Evolutionary conservation across 2,888 invertebrate genomes (phyloP), one percentile per base, ranked within the genome.

Genomic region (Antheraea assamensis): DNA sequence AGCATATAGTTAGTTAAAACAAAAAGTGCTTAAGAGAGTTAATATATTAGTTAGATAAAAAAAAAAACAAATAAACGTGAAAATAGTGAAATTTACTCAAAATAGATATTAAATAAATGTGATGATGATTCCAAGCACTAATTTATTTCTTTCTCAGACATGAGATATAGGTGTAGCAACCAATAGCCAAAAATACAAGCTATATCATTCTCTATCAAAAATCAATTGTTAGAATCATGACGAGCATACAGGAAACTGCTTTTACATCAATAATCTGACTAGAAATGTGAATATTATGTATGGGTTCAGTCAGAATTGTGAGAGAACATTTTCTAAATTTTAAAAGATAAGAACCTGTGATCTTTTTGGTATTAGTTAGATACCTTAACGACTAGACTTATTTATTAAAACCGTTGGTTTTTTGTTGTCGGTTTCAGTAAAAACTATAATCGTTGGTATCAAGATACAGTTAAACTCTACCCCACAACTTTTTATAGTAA

Each of bases 401-500:
- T 24, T n/a, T n/a, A 21, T n/a, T 8, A 10, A 58, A 24, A 7
- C 3, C 58, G n/a, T 58, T 58, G 27, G 15, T 1, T 64, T 64
- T 17, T 17, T 30, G 61, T 68, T 61, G 49, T 74, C 78, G 70
- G 17, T 31, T 47, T 35, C 24, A 72, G 72, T 73, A 71, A 71
- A 70, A 49, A 66, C 52, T 76, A 79, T 74, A 75, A 66, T 52
- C 68, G 13, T 24, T 71, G 66, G 21, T 70, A 52, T 31, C 30
- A 68, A 55, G 68, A 64, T 71, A 64, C 72, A 72, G 74, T 70
- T 74, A 81, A 80, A 81, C 78, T 79, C 80, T 81, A 85, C 87
- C 86, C 87, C 83, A 87, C 83, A 77, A 85, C 76, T 88, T 91
- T 90, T 88, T 88, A 85, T 79, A 80, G 83, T 80, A 80, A 82